These are phyloP conservation scores for Ceyx margarethae DNA, from an alignment of 2,113 vertebrate genomes.

Conservation along the genomic window DNA sequence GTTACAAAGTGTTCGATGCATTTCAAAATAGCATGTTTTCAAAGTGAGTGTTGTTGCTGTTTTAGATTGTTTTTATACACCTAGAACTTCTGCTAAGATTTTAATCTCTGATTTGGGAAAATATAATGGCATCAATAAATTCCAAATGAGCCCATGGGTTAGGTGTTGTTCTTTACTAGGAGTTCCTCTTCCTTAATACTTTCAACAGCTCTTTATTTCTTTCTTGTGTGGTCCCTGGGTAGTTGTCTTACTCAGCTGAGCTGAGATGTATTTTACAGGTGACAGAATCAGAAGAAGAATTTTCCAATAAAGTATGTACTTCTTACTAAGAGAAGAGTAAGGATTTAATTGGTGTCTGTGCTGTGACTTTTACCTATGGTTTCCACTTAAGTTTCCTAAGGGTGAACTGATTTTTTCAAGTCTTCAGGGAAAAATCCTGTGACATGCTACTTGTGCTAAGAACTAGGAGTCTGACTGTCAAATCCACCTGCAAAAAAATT, in stretches of 20 bases:
- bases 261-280: neutral
- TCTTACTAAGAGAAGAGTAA: neutral
- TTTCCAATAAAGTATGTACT: neutral
- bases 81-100: neutral
- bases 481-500: neutral
- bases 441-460: neutral
- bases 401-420: neutral
- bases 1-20: neutral
- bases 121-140: neutral
- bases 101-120: neutral
- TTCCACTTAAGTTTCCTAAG: neutral
- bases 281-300: neutral
- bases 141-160: neutral
- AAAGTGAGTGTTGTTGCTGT: neutral
- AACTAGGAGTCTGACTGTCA: neutral
- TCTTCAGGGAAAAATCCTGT: neutral
- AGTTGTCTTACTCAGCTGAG: neutral
- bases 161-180: neutral
- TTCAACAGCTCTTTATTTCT: neutral
- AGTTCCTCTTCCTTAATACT: neutral
- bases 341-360: neutral
- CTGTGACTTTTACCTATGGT: neutral
- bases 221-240: neutral
- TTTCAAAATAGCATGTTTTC: neutral
- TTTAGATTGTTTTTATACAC: neutral